phyloP scores from a whole-genome alignment of 2,888 invertebrate genomes.

The Cremastinae sp. region DNA sequence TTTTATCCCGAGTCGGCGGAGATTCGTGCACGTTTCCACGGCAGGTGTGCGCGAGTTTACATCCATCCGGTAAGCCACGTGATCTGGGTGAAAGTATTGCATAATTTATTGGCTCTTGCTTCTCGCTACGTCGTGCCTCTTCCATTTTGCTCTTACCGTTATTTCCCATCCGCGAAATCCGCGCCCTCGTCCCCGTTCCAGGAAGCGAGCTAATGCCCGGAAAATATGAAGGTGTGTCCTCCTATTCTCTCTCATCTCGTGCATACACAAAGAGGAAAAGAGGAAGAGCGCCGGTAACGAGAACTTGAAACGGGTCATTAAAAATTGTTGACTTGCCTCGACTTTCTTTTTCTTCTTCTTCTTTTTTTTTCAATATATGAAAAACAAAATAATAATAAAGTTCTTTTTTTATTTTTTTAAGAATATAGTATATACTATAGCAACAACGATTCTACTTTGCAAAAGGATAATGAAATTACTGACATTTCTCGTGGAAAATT shows the following conservation, averaged over 20 bases:
- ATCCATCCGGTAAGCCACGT: conserved; percentile 22
- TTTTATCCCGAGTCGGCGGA: neutral
- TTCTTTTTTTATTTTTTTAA: too few species aligned
- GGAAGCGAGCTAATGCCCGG: conserved; percentile 44
- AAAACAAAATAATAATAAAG: too few species aligned
- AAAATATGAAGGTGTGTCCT: conserved; percentile 41
- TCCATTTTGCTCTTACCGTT: conserved; percentile 7
- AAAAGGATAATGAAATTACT: too few species aligned
- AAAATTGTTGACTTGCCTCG: neutral
- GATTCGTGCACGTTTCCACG: conserved; percentile 3
- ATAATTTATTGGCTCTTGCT: conserved; percentile 47
- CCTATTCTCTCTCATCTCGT: neutral
- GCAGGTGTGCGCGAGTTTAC: conserved; percentile 17
- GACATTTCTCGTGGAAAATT: too few species aligned
- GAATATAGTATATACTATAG: too few species aligned
- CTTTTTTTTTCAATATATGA: too few species aligned
- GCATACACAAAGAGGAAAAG: too few species aligned
- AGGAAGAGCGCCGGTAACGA: too few species aligned
- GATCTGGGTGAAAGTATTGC: conserved; percentile 40
- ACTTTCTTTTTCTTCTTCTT: too few species aligned
- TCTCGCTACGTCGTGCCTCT: neutral
- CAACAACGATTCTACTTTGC: too few species aligned
- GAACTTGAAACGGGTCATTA: neutral
- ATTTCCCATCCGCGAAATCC: conserved; percentile 6
- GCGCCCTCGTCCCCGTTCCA: conserved; percentile 1